Evolutionary conservation across 2,888 invertebrate species (phyloP).

Genomic region (Chaitophorus viminalis): DNA sequence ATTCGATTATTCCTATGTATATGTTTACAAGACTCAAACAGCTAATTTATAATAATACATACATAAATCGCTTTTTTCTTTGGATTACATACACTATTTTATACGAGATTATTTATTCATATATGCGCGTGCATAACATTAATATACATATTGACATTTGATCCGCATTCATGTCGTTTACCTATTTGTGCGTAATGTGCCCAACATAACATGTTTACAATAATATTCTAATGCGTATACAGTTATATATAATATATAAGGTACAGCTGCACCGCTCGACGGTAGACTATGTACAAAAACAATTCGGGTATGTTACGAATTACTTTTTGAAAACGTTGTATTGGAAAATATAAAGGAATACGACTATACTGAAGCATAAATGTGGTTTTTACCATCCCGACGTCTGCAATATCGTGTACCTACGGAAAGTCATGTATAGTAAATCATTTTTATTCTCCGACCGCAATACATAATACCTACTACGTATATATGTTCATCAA

Average conservation of each 20-base stretch:
- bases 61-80: not conserved
- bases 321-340: constrained; percentile 32
- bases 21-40: too few species aligned
- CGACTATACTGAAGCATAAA: not conserved
- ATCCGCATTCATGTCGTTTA: not conserved
- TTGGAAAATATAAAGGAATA: constrained; percentile 2
- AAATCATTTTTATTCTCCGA: not conserved
- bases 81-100: not conserved
- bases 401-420: not conserved
- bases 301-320: constrained; percentile 19
- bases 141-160: not conserved
- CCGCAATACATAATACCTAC: not conserved
- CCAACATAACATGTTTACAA: not conserved
- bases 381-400: not conserved
- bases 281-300: not conserved
- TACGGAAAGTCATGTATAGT: not conserved
- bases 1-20: not conserved
- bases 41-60: too few species aligned
- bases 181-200: not conserved
- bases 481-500: not conserved
- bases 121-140: too few species aligned
- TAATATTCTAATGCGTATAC: not conserved
- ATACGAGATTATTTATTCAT: too few species aligned
- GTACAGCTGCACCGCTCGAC: not conserved
- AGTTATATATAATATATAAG: not conserved